Percentiles rank a stretch among this genome's conserved stretches.
Conservation (phyloP, 2,113 vertebrate genomes). For the Apeltes quadracus region DNA sequence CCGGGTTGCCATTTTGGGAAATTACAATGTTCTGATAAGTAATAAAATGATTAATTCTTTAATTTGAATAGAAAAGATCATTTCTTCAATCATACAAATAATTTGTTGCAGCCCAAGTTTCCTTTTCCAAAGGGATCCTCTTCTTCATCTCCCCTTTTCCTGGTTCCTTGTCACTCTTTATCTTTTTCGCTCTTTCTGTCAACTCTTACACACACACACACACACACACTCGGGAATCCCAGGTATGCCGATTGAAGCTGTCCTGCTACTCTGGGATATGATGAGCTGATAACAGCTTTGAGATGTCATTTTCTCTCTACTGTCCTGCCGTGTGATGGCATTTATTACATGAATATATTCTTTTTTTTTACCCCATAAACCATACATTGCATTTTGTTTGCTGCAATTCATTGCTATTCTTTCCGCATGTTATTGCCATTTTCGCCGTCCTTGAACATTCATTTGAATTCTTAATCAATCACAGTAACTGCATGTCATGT, state of each 20-base stretch:
- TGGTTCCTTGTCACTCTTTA: neutral
- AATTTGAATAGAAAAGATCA: neutral
- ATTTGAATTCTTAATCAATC: neutral
- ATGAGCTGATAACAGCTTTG: constrained; percentile 69
- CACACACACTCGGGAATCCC: constrained; percentile 53
- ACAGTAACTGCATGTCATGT: neutral
- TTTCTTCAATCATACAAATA: neutral
- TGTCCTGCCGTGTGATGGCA: constrained; percentile 25
- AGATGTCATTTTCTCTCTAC: constrained; percentile 61
- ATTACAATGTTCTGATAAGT: neutral
- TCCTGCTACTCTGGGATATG: constrained; percentile 63
- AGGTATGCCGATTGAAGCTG: constrained; percentile 59
- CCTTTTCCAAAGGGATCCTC: neutral
- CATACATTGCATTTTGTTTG: neutral
- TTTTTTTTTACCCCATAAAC: no score
- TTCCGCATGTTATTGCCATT: neutral
- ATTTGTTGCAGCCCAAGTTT: neutral
- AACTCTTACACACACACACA: constrained; percentile 13
- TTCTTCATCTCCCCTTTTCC: neutral
- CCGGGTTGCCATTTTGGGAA: neutral
- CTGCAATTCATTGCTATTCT: neutral
- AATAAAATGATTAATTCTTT: neutral
- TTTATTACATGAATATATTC: constrained; percentile 9
- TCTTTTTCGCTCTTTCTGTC: constrained; percentile 6
- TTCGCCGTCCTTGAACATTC: no score